A percentile compares a stretch with the other conserved stretches of the same genome.
Conservation (phyloP, 1,140 invertebrate genomes). For the Drosophila littoralis region DNA sequence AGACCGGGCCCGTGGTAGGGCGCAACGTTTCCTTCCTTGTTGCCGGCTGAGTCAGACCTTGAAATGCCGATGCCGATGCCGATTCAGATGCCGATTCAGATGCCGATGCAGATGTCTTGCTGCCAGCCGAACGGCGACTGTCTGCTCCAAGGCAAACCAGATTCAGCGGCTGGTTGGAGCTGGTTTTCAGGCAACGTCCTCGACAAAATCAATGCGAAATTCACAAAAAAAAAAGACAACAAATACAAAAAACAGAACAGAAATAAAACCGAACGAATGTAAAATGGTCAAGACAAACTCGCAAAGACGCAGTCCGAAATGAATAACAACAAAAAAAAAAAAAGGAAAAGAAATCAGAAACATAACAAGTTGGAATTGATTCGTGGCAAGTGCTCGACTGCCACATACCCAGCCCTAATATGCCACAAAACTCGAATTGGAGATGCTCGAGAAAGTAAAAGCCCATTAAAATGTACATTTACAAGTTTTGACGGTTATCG, state of each 20-base stretch:
- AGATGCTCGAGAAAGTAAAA: not conserved
- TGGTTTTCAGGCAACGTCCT: slow-evolving; percentile 77
- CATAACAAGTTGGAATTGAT: slow-evolving; percentile 4
- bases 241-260: slow-evolving; percentile 10
- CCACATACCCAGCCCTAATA: not conserved
- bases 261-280: slow-evolving; percentile 59
- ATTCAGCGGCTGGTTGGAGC: slow-evolving; percentile 56
- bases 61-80: slow-evolving; percentile 58
- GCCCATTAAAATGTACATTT: too few species aligned
- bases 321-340: slow-evolving; percentile 15
- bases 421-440: too few species aligned
- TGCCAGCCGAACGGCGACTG: slow-evolving; percentile 13
- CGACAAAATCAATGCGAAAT: slow-evolving; percentile 45
- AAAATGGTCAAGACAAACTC: slow-evolving; percentile 56
- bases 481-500: too few species aligned
- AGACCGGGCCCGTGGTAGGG: slow-evolving; percentile 52
- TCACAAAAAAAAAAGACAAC: slow-evolving; percentile 8
- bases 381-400: not conserved
- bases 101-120: slow-evolving; percentile 55
- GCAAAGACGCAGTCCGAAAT: slow-evolving; percentile 33
- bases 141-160: slow-evolving; percentile 75
- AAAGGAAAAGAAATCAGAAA: slow-evolving; percentile 15
- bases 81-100: too few species aligned
- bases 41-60: slow-evolving; percentile 77
- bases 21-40: slow-evolving; percentile 65